A percentile compares a stretch with the other conserved stretches of the same genome.
phyloP scores from a whole-genome alignment of 2,888 invertebrate genomes.

The Congeria kusceri region DNA sequence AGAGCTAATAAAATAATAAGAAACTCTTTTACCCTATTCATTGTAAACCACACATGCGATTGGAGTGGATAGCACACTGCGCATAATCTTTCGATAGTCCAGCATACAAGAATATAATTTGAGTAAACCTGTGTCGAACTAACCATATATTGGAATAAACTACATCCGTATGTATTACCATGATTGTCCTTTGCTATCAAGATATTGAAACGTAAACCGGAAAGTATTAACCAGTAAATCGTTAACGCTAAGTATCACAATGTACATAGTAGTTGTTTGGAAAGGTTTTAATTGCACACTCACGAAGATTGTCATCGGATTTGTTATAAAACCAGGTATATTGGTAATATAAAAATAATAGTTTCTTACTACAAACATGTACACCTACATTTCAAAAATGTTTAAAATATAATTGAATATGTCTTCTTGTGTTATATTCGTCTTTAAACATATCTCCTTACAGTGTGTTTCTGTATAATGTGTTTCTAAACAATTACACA shows the following conservation, averaged over 20 bases:
- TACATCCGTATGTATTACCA: not conserved
- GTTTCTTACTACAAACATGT: too few species aligned
- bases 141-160: not conserved
- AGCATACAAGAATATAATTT: slow-evolving; percentile 19
- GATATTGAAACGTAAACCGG: not conserved
- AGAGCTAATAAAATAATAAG: not conserved
- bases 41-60: not conserved
- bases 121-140: not conserved
- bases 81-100: slow-evolving; percentile 36
- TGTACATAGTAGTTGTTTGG: slow-evolving; percentile 1
- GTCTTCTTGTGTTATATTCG: too few species aligned
- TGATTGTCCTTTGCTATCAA: too few species aligned
- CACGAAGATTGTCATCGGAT: not conserved
- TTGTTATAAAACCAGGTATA: slow-evolving; percentile 10
- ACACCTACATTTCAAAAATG: too few species aligned
- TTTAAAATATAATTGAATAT: too few species aligned
- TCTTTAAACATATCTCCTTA: too few species aligned
- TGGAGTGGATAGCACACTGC: slow-evolving; percentile 33
- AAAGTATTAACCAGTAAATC: not conserved
- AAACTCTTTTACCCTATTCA: not conserved
- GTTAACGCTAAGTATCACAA: not conserved
- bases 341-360: not conserved
- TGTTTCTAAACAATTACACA: too few species aligned
- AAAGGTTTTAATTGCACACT: not conserved
- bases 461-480: too few species aligned